These are phyloP conservation scores for Imbricaverruca yamaguchii DNA, from an alignment of 2,888 invertebrate species.

Conservation along the genomic window DNA sequence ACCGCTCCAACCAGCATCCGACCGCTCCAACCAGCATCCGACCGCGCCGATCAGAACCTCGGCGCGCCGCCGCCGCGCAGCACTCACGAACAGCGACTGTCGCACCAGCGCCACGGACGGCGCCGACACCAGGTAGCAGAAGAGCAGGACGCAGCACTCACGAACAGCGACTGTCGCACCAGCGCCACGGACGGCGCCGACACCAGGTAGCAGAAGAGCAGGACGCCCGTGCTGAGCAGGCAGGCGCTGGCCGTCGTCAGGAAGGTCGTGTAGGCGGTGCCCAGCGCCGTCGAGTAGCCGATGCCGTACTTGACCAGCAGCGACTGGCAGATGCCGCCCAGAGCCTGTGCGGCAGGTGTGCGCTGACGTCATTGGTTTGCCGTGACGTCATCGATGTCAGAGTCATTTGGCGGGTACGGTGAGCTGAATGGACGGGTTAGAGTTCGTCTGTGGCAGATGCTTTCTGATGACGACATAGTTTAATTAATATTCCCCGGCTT, in stretches of 20 bases:
- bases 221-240: conserved; percentile 63
- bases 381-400: too few relatives aligned
- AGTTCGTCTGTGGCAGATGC: too few relatives aligned
- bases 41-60: too few relatives aligned
- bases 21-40: too few relatives aligned
- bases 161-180: conserved; percentile 46
- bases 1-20: too few relatives aligned
- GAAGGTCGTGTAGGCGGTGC: conserved; percentile 70
- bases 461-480: too few relatives aligned
- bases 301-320: conserved; percentile 69
- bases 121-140: conserved; percentile 69
- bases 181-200: conserved; percentile 67
- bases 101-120: conserved; percentile 66
- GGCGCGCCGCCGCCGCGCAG: too few relatives aligned
- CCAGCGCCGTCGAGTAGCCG: conserved; percentile 62
- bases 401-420: too few relatives aligned
- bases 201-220: conserved; percentile 67
- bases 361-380: too few relatives aligned
- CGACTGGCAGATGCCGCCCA: conserved; percentile 75
- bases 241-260: conserved; percentile 72
- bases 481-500: too few relatives aligned
- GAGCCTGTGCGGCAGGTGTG: conserved; percentile 47
- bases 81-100: conserved; percentile 16
- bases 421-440: too few relatives aligned
- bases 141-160: conserved; percentile 51